A percentile compares a stretch with the other conserved stretches of the same genome.
Evolutionary conservation across 2,888 invertebrate genomes (phyloP).

Genomic region (Mimachlamys varia): DNA sequence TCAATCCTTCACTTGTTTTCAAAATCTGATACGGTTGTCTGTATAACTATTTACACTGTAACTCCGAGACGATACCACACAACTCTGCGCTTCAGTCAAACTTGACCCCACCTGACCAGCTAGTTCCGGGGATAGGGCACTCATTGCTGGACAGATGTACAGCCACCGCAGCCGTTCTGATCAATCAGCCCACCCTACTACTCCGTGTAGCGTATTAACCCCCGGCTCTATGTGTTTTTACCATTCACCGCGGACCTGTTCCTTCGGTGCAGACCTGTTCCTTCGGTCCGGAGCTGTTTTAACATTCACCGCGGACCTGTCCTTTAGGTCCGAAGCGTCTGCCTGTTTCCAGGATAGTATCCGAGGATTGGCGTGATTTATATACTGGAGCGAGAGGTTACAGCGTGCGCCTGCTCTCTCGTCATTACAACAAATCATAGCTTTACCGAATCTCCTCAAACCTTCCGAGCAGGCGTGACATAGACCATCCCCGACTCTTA

Average conservation of each 20-base stretch:
- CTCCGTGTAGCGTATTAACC: neutral
- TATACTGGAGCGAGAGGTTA: neutral
- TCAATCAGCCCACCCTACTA: neutral
- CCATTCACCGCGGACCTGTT: neutral
- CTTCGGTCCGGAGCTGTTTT: neutral
- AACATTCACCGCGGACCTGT: neutral
- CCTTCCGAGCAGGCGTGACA: too few relatives aligned
- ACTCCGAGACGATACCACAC: neutral
- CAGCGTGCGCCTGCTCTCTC: neutral
- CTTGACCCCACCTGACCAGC: constrained; percentile 18
- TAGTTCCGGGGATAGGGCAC: neutral
- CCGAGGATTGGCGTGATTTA: neutral
- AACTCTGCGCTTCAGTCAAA: neutral
- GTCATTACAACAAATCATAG: neutral
- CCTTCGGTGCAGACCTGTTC: neutral
- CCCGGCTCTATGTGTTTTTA: neutral
- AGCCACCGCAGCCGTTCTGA: neutral
- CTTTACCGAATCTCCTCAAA: neutral
- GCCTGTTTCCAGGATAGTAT: neutral
- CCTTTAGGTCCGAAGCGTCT: neutral
- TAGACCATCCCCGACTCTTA: too few relatives aligned
- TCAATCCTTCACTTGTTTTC: neutral
- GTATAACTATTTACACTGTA: neutral
- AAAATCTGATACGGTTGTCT: neutral
- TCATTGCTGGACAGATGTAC: neutral